Evolutionary conservation across 2,113 vertebrate genomes (phyloP), one percentile per base, ranked within the genome.

Genomic region (Esox niger): DNA sequence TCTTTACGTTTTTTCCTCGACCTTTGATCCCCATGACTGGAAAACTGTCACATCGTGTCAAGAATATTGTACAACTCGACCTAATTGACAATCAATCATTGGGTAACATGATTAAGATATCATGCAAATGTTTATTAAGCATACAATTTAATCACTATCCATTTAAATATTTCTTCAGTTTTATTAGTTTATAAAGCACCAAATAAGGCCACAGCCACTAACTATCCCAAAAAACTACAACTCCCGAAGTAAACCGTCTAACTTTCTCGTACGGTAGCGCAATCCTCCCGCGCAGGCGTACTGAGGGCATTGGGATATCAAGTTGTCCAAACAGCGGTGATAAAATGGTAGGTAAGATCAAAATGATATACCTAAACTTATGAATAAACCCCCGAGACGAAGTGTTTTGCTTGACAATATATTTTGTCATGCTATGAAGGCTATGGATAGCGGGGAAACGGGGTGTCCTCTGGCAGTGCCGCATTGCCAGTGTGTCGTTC

Each of bases 321-420:
- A 92, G 84, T 90, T 91, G 87, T 84, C 85, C 86, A 87, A 91
- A 90, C 89, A 91, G 88, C 88, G 87, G 88, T 88, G 88, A 91
- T 90, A 91, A 91, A 91, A 92, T 92, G 91, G 91, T 93, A 92
- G 88, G 90, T 91, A 83, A 81, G 60, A 85, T 78, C 77, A 76
- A 86, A 84, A 83, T 64, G 54, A 77, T 69, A 79, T 83, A 76
- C 69, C 46, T 47, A 76, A 71, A 68, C 60, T 59, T 66, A 62
- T 27, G 76, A 68, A 78, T 76, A 74, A 72, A 55, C 52, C 43
- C 32, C 23, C 69, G 71, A 55, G 69, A 72, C 33, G 43, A 60
- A 68, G 66, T 67, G 7, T n/a, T 62, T 32, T 38, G 11, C 8
- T 55, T 47, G 5, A 6, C n/a, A n/a, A n/a, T 49, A 6, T 6